These are phyloP conservation scores for Hedychridium roseum DNA, from an alignment of 2,888 invertebrate species.

Conservation along the genomic window DNA sequence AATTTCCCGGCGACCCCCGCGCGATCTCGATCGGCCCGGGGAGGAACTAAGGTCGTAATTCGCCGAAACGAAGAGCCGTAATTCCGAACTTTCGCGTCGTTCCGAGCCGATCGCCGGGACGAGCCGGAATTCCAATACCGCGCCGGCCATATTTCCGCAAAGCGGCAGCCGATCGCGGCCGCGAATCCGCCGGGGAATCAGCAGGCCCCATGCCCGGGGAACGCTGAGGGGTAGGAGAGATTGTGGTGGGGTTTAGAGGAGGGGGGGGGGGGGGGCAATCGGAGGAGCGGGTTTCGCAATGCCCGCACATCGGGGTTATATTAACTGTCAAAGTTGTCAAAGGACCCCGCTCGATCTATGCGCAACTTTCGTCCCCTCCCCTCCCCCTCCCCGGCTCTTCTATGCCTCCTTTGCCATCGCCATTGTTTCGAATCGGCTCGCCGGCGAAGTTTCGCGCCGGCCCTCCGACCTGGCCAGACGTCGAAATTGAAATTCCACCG, in stretches of 20 bases:
- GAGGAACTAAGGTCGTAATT: no score
- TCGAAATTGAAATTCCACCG: conserved; percentile 35
- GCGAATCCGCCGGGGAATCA: conserved; percentile 19
- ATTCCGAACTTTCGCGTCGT: no score
- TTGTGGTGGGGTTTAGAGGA: not conserved
- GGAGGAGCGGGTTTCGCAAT: not conserved
- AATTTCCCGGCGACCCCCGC: no score
- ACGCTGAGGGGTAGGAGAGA: conserved; percentile 9
- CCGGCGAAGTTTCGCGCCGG: conserved; percentile 19
- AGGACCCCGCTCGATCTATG: conserved; percentile 21
- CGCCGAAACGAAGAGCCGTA: not conserved
- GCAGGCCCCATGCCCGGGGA: no score
- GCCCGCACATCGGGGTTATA: conserved; percentile 13
- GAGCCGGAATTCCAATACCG: conserved; percentile 14
- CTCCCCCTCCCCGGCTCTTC: no score
- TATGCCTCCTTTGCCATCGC: no score
- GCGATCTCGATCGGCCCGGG: no score
- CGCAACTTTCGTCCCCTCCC: conserved; percentile 28
- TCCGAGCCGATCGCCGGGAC: not conserved
- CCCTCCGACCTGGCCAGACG: conserved; percentile 31
- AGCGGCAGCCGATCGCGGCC: conserved; percentile 2
- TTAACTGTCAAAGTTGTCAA: conserved; percentile 45
- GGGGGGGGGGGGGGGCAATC: not conserved
- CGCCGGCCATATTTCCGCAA: conserved; percentile 14
- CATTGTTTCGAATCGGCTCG: no score